These are phyloP conservation scores for Drosophila pegasa DNA, from an alignment of 2,888 invertebrate genomes.

Conservation along the genomic window DNA sequence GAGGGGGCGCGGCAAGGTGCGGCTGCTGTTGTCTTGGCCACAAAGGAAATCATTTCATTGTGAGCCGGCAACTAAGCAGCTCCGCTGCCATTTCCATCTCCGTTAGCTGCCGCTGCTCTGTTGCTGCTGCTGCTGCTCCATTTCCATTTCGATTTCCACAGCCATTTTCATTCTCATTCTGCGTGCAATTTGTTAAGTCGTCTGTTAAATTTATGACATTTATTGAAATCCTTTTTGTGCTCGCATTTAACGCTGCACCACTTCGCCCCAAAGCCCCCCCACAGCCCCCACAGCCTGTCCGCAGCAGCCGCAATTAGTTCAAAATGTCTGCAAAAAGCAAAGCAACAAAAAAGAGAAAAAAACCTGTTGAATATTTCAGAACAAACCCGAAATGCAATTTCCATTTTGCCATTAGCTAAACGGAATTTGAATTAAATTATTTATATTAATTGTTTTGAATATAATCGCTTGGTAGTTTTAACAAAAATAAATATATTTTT, in stretches of 20 bases:
- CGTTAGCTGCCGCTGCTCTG: not conserved
- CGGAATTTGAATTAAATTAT: not conserved
- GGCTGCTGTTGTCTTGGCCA: not conserved
- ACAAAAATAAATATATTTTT: too few relatives aligned
- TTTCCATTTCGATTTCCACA: slow-evolving; percentile 16
- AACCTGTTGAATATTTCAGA: slow-evolving; percentile 13
- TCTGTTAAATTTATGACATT: slow-evolving; percentile 69
- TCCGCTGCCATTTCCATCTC: slow-evolving; percentile 7
- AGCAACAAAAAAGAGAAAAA: not conserved
- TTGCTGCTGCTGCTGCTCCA: not conserved
- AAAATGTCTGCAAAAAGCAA: not conserved
- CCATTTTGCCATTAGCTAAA: not conserved
- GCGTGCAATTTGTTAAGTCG: slow-evolving; percentile 64
- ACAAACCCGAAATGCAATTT: not conserved
- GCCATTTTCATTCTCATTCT: slow-evolving; percentile 21
- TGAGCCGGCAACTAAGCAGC: slow-evolving; percentile 20
- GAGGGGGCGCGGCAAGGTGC: not conserved
- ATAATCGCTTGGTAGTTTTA: too few relatives aligned
- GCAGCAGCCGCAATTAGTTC: slow-evolving; percentile 8
- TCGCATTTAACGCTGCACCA: slow-evolving; percentile 17
- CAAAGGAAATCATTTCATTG: slow-evolving; percentile 25
- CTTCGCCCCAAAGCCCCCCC: not conserved
- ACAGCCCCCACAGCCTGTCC: not conserved
- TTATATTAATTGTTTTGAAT: not conserved
- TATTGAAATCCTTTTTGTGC: slow-evolving; percentile 69